These are phyloP conservation scores for Cherax destructor DNA, from an alignment of 1,140 invertebrate species.

Conservation along the genomic window DNA sequence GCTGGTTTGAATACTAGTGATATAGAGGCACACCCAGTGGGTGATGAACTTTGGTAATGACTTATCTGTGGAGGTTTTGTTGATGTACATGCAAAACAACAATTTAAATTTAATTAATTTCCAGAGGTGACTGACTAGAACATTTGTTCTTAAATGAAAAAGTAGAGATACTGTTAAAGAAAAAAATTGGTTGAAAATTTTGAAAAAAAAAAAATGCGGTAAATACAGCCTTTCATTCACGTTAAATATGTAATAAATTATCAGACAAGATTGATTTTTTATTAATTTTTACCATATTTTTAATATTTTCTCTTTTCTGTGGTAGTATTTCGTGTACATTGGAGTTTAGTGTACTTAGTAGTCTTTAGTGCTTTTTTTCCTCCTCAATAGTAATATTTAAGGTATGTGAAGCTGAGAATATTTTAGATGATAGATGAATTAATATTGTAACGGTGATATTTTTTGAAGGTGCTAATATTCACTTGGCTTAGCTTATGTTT, in stretches of 20 bases:
- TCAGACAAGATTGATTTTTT: not conserved
- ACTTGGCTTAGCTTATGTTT: constrained; percentile 46
- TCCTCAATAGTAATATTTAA: constrained; percentile 10
- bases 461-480: constrained; percentile 48
- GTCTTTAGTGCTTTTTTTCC: constrained; percentile 38
- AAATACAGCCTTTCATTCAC: not conserved
- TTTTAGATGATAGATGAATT: not conserved
- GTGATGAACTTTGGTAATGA: not conserved
- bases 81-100: not conserved
- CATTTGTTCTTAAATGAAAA: constrained; percentile 1
- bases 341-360: constrained; percentile 51
- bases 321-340: constrained; percentile 35
- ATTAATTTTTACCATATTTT: not conserved
- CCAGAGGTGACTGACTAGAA: not conserved
- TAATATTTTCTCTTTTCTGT: not conserved
- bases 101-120: not conserved
- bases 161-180: not conserved
- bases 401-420: constrained; percentile 7
- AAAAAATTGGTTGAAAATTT: not conserved
- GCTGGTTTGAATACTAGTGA: constrained; percentile 13
- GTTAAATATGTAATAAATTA: not conserved
- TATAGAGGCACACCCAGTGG: not conserved
- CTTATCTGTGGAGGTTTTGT: not conserved
- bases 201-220: not conserved
- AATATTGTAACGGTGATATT: constrained; percentile 40